Evolutionary conservation across 2,797 vertebrate genomes (phyloP).

Genomic region (Sciaenops ocellatus): DNA sequence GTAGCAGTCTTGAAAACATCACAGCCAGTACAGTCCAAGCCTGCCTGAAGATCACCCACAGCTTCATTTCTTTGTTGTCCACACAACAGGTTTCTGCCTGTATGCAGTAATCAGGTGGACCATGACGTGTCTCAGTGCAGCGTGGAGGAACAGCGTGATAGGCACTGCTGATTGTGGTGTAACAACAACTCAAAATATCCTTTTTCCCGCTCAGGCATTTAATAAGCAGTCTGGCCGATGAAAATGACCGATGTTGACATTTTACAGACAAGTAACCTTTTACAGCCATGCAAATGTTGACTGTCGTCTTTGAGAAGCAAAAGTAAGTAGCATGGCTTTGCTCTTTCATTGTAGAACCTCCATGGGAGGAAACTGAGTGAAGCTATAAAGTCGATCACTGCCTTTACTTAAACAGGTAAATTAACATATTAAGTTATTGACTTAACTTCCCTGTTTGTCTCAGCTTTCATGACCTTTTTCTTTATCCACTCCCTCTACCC

Average conservation of each 20-base stretch:
- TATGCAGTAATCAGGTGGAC: neutral
- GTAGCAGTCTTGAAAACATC: too few relatives aligned
- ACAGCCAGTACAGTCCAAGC: too few relatives aligned
- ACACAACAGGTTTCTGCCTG: slow-evolving; percentile 3
- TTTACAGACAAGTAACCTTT: neutral
- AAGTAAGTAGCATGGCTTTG: neutral
- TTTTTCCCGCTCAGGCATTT: too few relatives aligned
- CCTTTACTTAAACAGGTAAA: neutral
- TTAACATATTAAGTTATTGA: neutral
- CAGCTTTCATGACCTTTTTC: neutral
- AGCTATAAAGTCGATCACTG: too few relatives aligned
- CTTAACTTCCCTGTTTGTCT: neutral
- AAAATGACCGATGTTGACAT: neutral
- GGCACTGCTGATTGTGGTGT: neutral
- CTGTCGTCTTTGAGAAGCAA: neutral
- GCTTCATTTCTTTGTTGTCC: neutral
- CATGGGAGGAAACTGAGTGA: too few relatives aligned
- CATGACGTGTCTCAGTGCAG: neutral
- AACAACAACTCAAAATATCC: neutral
- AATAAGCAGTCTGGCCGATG: too few relatives aligned
- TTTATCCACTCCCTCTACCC: too few relatives aligned
- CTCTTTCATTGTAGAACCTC: too few relatives aligned
- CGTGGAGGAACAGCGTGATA: neutral
- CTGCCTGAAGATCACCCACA: neutral
- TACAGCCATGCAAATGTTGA: neutral